Conservation (phyloP, 92 coral and sea anemone species). For the Porites rus region DNA sequence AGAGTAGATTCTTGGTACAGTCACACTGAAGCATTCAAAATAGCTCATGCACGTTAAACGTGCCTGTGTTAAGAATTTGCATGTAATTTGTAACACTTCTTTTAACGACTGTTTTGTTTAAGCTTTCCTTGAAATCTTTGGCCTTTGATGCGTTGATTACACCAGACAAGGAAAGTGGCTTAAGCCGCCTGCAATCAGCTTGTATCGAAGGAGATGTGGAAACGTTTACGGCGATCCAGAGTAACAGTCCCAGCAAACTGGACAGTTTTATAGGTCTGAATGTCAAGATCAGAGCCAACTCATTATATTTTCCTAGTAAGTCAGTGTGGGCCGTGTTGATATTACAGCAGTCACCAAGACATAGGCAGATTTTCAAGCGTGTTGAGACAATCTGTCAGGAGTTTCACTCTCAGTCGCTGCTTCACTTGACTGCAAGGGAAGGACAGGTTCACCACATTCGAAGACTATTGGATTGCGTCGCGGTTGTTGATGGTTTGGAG, state of each 20-base stretch:
- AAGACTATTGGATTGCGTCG: slow-evolving; percentile 41
- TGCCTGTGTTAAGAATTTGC: too few species aligned
- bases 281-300: not conserved
- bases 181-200: slow-evolving; percentile 52
- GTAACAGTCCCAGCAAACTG: slow-evolving; percentile 56
- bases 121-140: slow-evolving; percentile 22
- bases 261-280: slow-evolving; percentile 55
- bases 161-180: slow-evolving; percentile 37
- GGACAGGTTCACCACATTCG: slow-evolving; percentile 59
- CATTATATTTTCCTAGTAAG: slow-evolving; percentile 5
- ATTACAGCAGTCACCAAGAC: slow-evolving; percentile 35
- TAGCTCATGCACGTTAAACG: too few species aligned
- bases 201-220: slow-evolving; percentile 68
- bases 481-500: slow-evolving; percentile 28
- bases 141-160: slow-evolving; percentile 55
- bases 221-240: slow-evolving; percentile 45
- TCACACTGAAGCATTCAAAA: too few species aligned
- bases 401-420: slow-evolving; percentile 43
- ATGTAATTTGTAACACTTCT: too few species aligned
- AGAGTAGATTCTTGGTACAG: too few species aligned
- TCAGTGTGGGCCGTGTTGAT: slow-evolving; percentile 1
- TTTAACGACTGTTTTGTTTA: not conserved
- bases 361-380: slow-evolving; percentile 33
- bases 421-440: slow-evolving; percentile 55
- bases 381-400: slow-evolving; percentile 34